Conservation (phyloP, 2,113 vertebrate genomes). For the Propithecus coquereli region DNA sequence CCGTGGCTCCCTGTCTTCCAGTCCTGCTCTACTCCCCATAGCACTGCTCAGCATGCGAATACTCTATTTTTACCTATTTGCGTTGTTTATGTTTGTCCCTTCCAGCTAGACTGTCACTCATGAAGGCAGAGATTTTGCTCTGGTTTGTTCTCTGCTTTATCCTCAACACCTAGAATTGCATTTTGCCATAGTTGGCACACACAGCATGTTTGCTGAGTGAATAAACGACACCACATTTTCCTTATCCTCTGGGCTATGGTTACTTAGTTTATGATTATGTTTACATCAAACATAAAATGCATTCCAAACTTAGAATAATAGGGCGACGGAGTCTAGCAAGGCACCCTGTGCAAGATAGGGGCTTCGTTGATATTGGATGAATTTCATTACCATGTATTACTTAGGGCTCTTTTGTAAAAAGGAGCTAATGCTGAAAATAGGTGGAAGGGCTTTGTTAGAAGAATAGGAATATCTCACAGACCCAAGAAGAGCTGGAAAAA, state of each 20-base stretch:
- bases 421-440: background rate
- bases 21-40: background rate
- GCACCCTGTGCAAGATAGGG: no score
- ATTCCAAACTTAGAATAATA: background rate
- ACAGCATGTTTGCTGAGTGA: background rate
- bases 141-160: background rate
- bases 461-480: background rate
- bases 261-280: background rate
- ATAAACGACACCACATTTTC: background rate
- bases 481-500: background rate
- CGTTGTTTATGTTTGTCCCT: background rate
- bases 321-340: background rate
- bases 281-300: background rate
- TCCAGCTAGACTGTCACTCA: background rate
- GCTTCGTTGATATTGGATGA: background rate
- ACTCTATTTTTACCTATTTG: background rate
- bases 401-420: background rate
- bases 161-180: background rate
- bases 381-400: background rate
- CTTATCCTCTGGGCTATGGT: background rate
- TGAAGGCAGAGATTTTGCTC: background rate
- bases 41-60: background rate
- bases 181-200: background rate
- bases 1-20: accelerated
- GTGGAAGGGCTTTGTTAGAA: background rate